Evolutionary conservation across 2,113 vertebrate genomes (phyloP), one percentile per base, ranked within the genome.

Genomic region (Pterocles orientalis): DNA sequence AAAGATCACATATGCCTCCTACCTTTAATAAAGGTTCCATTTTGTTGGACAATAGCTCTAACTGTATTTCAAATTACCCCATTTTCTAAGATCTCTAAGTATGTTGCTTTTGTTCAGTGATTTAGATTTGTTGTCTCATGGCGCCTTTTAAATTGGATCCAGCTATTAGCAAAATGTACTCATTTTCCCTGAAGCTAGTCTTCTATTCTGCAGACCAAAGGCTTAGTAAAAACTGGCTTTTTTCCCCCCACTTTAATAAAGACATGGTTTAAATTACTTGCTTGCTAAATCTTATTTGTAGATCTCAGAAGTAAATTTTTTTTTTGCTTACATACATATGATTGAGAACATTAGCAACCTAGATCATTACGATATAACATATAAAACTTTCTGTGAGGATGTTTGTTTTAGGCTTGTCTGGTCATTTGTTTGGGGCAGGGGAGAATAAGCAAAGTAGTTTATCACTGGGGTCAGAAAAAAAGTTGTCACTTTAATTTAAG

Each of bases 91-190:
- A 45, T 87, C 56, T 93, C 47, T 31, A 61, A 80, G 26, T 86
- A 28, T 62, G 47, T 91, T 90, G 36, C 48, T 85, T 92, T 94
- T 94, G 87, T 92, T 96, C 75, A 66, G 48, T 84, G 60, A 88
- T 91, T 92, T 79, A 80, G 47, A 86, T 92, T 87, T 89, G 70
- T 94, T 80, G 82, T 94, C 61, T 88, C 28, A 7, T 85, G 92
- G 81, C 7, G n/a, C 58, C 71, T 95, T 91, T 92, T 87, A 94
- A 96, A 96, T 95, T 96, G 68, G 68, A 97, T 94, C 75, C 95
- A 97, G 71, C 95, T 91, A 95, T 94, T 92, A 96, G 78, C 75
- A 91, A 91, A 88, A 92, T 66, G 56, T 86, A 93, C 60, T 91
- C 31, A 58, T 92, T 89, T 90, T 88, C 89, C 87, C 91, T 70